Evolutionary conservation across 2,888 invertebrate species (phyloP).

Genomic region (Drosophila parthenogenetica): DNA sequence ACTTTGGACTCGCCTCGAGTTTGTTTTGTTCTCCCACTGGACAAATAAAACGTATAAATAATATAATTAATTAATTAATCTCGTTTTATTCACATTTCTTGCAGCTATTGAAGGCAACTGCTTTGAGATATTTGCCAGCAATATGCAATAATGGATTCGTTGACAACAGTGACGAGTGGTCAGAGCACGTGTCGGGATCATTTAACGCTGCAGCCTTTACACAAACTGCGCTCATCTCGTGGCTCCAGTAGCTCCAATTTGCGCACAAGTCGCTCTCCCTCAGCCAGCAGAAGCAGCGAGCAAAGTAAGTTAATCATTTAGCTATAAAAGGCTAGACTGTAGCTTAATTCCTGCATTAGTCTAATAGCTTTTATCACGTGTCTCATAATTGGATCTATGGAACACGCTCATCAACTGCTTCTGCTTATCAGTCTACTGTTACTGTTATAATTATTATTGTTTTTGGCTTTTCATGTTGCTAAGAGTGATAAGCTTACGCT

Average conservation of each 20-base stretch:
- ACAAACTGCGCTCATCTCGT: conserved; percentile 64
- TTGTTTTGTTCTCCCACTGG: conserved; percentile 33
- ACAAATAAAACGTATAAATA: neutral
- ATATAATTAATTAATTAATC: conserved; percentile 11
- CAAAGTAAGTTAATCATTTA: conserved; percentile 73
- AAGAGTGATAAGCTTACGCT: conserved; percentile 33
- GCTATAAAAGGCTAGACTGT: conserved; percentile 4
- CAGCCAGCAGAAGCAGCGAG: conserved; percentile 81
- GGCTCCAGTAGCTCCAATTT: conserved; percentile 73
- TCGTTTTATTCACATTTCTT: conserved; percentile 34
- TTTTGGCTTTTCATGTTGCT: conserved; percentile 25
- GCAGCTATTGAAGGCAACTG: conserved; percentile 57
- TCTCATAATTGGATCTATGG: conserved; percentile 35
- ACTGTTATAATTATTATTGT: neutral
- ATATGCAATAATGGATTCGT: conserved; percentile 70
- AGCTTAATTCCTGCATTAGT: no score
- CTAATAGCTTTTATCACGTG: conserved; percentile 35
- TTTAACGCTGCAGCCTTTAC: conserved; percentile 62
- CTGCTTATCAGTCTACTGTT: conserved; percentile 34
- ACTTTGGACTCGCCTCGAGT: conserved; percentile 62
- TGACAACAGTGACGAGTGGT: conserved; percentile 47
- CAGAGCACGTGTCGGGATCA: conserved; percentile 63
- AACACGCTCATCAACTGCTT: conserved; percentile 28
- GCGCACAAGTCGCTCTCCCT: conserved; percentile 83
- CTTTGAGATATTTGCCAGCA: conserved; percentile 44